Evolutionary conservation across 2,888 invertebrate species (phyloP).

Genomic region (Drosophila koepferae): DNA sequence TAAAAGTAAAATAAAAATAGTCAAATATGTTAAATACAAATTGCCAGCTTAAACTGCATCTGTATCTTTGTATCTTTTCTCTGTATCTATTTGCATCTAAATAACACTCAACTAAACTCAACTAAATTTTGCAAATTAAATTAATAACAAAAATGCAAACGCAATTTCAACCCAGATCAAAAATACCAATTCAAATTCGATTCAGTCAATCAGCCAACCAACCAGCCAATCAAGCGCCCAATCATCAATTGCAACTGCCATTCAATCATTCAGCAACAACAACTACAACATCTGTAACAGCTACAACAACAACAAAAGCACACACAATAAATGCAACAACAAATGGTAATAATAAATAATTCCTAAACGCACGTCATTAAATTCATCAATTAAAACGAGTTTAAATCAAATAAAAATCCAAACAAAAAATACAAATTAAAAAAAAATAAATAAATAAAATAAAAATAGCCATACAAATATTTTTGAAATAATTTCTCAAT

Average conservation of each 20-base stretch:
- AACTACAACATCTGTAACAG: conserved; percentile 22
- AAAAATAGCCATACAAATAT: conserved; percentile 27
- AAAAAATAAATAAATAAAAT: conserved; percentile 21
- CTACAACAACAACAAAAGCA: conserved; percentile 31
- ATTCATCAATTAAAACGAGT: conserved; percentile 50
- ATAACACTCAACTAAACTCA: conserved; percentile 18
- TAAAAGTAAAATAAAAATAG: conserved; percentile 33
- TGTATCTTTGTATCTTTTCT: conserved; percentile 47
- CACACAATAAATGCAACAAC: conserved; percentile 34
- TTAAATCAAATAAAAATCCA: conserved; percentile 18
- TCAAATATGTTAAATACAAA: conserved; percentile 56
- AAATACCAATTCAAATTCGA: conserved; percentile 40
- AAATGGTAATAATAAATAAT: conserved; percentile 47
- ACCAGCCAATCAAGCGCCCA: conserved; percentile 65
- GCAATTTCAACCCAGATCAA: conserved; percentile 57
- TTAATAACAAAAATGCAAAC: conserved; percentile 53
- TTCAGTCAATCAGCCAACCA: conserved; percentile 59
- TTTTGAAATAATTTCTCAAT: conserved; percentile 49
- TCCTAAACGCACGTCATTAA: conserved; percentile 66
- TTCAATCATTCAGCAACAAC: conserved; percentile 52
- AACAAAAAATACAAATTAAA: conserved; percentile 32
- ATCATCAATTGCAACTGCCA: conserved; percentile 77
- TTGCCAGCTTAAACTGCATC: conserved; percentile 42
- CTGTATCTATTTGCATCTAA: conserved; percentile 40
- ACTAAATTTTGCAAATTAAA: conserved; percentile 35